These are phyloP conservation scores for Acrocephalus scirpaceus DNA, from an alignment of 2,797 vertebrate species.

Conservation along the genomic window DNA sequence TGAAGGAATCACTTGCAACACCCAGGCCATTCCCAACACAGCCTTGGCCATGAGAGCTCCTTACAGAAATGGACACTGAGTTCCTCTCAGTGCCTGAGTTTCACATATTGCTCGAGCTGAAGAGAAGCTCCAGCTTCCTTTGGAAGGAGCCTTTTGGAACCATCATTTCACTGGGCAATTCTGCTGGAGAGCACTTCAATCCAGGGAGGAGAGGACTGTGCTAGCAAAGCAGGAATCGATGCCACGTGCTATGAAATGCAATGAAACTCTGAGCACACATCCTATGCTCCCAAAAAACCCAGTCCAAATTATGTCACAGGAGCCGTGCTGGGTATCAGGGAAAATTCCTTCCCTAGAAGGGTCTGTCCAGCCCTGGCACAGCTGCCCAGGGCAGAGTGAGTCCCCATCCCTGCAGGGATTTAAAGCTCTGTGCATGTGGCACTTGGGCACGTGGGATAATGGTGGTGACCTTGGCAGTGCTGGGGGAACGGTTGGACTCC, in stretches of 20 bases:
- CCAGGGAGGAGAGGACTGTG: not conserved
- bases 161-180: not conserved
- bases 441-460: accelerated
- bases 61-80: not conserved
- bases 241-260: accelerated
- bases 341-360: not conserved
- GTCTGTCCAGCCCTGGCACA: not conserved
- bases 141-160: not conserved
- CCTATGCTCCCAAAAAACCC: not conserved
- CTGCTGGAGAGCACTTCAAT: not conserved
- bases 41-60: not conserved
- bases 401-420: not conserved
- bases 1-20: accelerated
- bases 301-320: accelerated
- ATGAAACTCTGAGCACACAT: not conserved
- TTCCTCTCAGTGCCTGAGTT: not conserved
- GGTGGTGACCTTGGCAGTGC: not conserved
- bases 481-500: not conserved
- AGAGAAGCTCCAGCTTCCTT: not conserved
- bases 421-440: not conserved
- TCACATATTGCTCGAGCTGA: accelerated
- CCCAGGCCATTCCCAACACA: not conserved
- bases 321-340: not conserved
- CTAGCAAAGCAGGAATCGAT: not conserved
- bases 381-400: not conserved